Evolutionary conservation across 2,888 invertebrate genomes (phyloP), one percentile per base, ranked within the genome.

Genomic region (Eupithecia dodoneata): DNA sequence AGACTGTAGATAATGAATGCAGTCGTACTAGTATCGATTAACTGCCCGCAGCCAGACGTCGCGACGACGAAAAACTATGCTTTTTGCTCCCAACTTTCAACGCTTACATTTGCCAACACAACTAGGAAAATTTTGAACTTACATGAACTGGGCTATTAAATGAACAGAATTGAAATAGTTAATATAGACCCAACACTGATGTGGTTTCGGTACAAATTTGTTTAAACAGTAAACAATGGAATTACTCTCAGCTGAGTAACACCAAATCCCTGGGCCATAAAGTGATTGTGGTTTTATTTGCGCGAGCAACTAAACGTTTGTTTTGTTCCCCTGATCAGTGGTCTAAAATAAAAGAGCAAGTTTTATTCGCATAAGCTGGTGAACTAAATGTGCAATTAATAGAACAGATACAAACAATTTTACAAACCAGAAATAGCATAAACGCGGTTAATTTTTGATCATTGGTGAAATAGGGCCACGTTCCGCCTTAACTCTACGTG

Each of bases 41-140:
- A 87, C 84, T 81, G 81, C 86, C 86, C 82, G 87, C 85, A 83
- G 88, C 91, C 87, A 93, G 93, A 92, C 93, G 76, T 76, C 79
- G 74, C 74, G 87, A 79, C 83, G 82, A 89, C 88, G 90, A 91
- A 93, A 93, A 93, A 92, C 92, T 92, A 92, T 90, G 87, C 88
- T 91, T 90, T 92, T 91, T 91, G 87, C 87, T 85, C 83, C 78
- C 80, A 63, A 87, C 84, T 84, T 83, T 81, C 79, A 83, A 80
- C 85, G 77, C 83, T 85, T 79, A 81, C 79, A 81, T 86, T 86
- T 84, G 81, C 85, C 79, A 84, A 82, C 82, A 82, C 13, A 49
- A 4, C 15, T 52, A 52, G 52, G 52, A 59, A 59, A 18, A 59
- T 59, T 79, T 81, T 79, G 76, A 76, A 80, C 74, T 78, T 80